Conservation (phyloP, 2,888 invertebrate species). For the Dryobotodes eremita region DNA sequence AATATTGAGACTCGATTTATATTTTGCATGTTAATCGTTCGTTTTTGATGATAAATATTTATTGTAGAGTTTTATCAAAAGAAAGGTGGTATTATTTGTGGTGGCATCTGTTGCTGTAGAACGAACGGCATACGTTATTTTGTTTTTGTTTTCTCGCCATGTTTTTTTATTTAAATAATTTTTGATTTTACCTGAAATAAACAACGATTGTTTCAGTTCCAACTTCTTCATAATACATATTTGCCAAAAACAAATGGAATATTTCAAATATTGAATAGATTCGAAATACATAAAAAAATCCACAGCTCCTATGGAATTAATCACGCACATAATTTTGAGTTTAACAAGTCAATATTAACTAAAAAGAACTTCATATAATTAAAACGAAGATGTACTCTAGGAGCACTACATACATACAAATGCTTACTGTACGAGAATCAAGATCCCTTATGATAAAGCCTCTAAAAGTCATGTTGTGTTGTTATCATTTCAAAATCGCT, state of each 20-base stretch:
- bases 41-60: constrained; percentile 58
- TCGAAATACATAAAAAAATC: not conserved
- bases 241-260: not conserved
- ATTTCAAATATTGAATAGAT: not conserved
- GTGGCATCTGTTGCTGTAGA: not conserved
- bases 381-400: not conserved
- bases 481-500: constrained; percentile 22
- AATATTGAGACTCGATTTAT: constrained; percentile 62
- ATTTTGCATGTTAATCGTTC: constrained; percentile 62
- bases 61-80: constrained; percentile 28
- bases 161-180: not conserved
- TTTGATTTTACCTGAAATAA: not conserved
- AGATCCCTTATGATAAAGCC: constrained; percentile 32
- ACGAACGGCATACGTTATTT: not conserved
- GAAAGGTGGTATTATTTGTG: constrained; percentile 11
- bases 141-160: not conserved
- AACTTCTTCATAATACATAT: not conserved
- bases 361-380: not conserved
- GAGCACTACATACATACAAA: not conserved
- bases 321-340: not conserved
- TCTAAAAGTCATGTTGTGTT: constrained; percentile 8
- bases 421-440: not conserved
- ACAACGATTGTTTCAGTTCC: not conserved
- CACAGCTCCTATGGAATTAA: not conserved
- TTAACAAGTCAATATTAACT: not conserved